These are phyloP conservation scores for Ecdyonurus torrentis DNA, from an alignment of 2,888 invertebrate genomes.

Conservation along the genomic window DNA sequence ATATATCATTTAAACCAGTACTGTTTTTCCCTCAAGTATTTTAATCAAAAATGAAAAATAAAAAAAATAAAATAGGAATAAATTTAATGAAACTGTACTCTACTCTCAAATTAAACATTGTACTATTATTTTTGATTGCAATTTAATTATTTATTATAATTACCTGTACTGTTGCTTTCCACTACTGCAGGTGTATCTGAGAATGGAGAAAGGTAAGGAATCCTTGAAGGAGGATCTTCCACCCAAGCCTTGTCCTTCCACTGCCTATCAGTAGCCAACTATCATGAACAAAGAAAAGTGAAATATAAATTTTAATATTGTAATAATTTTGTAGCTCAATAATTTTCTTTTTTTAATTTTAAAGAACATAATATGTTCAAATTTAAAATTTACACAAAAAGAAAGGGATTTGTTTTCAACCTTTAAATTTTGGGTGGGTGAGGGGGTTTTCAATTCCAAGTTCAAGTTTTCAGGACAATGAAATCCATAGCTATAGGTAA, in stretches of 20 bases:
- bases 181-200: neutral
- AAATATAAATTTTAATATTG: too few relatives aligned
- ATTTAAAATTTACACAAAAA: neutral
- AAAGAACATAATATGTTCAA: neutral
- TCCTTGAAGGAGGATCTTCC: slow-evolving; percentile 62
- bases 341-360: neutral
- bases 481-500: too few relatives aligned
- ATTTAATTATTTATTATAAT: neutral
- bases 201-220: slow-evolving; percentile 35
- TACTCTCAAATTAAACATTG: too few relatives aligned
- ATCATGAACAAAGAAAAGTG: neutral
- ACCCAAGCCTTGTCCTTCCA: slow-evolving; percentile 68
- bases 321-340: too few relatives aligned
- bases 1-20: neutral
- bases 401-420: too few relatives aligned
- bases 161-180: neutral
- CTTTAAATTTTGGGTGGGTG: too few relatives aligned
- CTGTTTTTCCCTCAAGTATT: neutral
- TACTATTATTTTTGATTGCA: too few relatives aligned
- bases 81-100: too few relatives aligned
- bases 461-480: too few relatives aligned
- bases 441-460: too few relatives aligned
- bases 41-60: too few relatives aligned
- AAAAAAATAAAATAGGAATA: too few relatives aligned
- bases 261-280: slow-evolving; percentile 26